These are phyloP conservation scores for Drosophila anomelani DNA, from an alignment of 2,888 invertebrate species.

Conservation along the genomic window DNA sequence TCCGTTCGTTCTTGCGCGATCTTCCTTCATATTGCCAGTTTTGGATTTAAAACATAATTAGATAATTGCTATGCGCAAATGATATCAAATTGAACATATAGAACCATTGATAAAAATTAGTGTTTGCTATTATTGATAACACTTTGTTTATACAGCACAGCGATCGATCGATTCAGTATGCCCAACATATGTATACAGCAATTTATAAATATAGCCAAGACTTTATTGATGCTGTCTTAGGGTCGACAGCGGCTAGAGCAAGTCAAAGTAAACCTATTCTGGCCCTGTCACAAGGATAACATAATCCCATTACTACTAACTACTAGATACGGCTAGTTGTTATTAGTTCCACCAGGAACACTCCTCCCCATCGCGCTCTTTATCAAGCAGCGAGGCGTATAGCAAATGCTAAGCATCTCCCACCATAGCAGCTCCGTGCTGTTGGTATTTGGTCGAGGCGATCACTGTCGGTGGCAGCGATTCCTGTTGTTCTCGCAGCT, in stretches of 20 bases:
- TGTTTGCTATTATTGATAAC: slow-evolving; percentile 47
- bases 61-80: slow-evolving; percentile 23
- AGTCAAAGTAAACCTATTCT: slow-evolving; percentile 55
- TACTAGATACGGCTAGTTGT: slow-evolving; percentile 49
- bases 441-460: slow-evolving; percentile 71
- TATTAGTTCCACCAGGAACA: slow-evolving; percentile 72
- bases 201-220: slow-evolving; percentile 47
- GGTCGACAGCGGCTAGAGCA: slow-evolving; percentile 70
- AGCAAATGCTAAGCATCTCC: slow-evolving; percentile 79
- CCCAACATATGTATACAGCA: slow-evolving; percentile 39
- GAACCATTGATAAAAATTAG: slow-evolving; percentile 15
- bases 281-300: slow-evolving; percentile 35
- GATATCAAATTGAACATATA: slow-evolving; percentile 14
- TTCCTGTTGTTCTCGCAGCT: slow-evolving; percentile 89
- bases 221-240: slow-evolving; percentile 60
- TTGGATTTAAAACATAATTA: slow-evolving; percentile 14
- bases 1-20: slow-evolving; percentile 1
- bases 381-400: slow-evolving; percentile 62
- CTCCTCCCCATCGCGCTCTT: slow-evolving; percentile 52
- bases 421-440: slow-evolving; percentile 69
- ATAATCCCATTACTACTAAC: slow-evolving; percentile 12
- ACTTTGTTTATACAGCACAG: slow-evolving; percentile 69
- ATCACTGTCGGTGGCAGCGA: slow-evolving; percentile 65
- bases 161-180: slow-evolving; percentile 63
- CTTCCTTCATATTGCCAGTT: slow-evolving; percentile 24